Conservation (phyloP, 1,140 invertebrate species). For the Hycleus phaleratus region DNA sequence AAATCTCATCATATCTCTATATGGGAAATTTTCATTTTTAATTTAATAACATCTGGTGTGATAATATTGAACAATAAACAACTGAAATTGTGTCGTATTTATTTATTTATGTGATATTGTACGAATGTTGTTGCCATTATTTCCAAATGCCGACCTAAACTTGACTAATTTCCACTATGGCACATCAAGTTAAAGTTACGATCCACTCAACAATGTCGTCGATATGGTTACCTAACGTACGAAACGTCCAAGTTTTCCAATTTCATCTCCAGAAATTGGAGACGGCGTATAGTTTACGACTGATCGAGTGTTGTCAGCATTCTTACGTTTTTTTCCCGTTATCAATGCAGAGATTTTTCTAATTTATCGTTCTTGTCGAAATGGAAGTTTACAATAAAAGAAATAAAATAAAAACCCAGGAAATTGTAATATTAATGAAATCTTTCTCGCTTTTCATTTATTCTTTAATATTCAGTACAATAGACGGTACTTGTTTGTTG, state of each 20-base stretch:
- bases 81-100: constrained; percentile 8
- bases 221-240: no score
- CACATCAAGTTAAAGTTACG: constrained; percentile 13
- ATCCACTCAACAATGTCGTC: background rate
- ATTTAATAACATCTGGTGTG: no score
- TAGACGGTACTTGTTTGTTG: constrained; percentile 6
- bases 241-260: constrained; percentile 14
- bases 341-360: no score
- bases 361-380: no score
- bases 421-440: no score
- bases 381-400: background rate
- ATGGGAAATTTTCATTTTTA: no score
- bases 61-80: no score
- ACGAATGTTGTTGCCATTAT: constrained; percentile 20
- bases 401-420: no score
- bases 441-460: no score
- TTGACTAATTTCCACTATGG: constrained; percentile 21
- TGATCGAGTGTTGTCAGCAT: constrained; percentile 2
- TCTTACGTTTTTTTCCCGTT: no score
- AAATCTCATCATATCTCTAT: no score
- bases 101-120: constrained; percentile 18
- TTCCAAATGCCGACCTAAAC: constrained; percentile 20
- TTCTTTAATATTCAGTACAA: background rate
- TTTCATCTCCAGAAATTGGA: constrained; percentile 6
- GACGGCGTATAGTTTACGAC: constrained; percentile 12